Base-by-base conservation (phyloP, 1,140 invertebrate genomes). In the Zaprionus capensis region DNA sequence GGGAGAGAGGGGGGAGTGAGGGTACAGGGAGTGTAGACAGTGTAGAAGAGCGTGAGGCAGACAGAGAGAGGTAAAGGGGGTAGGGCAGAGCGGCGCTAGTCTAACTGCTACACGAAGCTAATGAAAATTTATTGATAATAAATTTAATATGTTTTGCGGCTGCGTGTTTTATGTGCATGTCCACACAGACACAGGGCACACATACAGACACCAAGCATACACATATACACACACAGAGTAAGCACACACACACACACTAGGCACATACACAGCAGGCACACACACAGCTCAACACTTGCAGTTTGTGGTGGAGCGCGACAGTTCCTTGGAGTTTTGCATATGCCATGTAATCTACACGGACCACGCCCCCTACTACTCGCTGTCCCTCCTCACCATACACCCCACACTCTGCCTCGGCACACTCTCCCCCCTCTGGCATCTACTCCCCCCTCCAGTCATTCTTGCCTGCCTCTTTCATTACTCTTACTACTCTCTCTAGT, bases 81-180 rank as follows among this genome's bases (percentile, higher is more conserved):
- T 11, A 24, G 58, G 44, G 34, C 34, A 38, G 14, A 38, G 44
- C 22, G 36, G 15, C 51, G 55, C 53, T 59, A 65, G 65, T 62
- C 68, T 63, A 79, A 79, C 69, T 75, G 75, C 79, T 78, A 80
- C 86, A 91, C 76, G 78, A 82, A 91, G 78, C 90, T 91, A 91
- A 91, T 91, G 88, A 91, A 91, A 91, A 91, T 91, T 91, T 91
- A 91, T 91, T 91, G 79, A 82, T 85, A 91, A 80, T 82, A 91
- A 91, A 91, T 91, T 88, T 88, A 84, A 88, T 81, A 80, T 90
- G 74, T 86, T 78, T 87, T 86, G 86, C 67, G 85, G 84, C 51
- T 76, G 72, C 62, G 57, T 78, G 78, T 84, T 84, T 78, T 84
- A 84, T 84, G 77, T 80, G 68, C 28, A 75, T 71, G 59, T 61